Evolutionary conservation across 2,113 vertebrate genomes (phyloP).

Genomic region (Thunnus thynnus): DNA sequence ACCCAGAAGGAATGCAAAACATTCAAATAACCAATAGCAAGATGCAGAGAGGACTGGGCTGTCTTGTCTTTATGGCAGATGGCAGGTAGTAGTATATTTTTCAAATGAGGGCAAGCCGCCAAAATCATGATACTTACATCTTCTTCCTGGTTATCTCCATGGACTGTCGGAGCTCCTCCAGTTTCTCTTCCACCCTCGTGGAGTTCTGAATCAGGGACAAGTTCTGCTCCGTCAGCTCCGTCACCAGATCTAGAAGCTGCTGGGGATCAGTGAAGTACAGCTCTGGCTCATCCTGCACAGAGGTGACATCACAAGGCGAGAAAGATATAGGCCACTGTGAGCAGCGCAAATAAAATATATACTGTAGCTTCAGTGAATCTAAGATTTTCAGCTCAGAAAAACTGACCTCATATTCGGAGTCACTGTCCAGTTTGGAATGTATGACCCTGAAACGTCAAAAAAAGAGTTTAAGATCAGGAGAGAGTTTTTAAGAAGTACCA

Average conservation of each 20-base stretch:
- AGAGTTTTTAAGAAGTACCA: background rate
- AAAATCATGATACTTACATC: constrained; percentile 81
- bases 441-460: constrained; percentile 55
- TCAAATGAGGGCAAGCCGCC: background rate
- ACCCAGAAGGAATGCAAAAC: no score
- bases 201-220: constrained; percentile 90
- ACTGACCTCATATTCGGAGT: constrained; percentile 80
- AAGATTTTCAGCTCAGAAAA: background rate
- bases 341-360: background rate
- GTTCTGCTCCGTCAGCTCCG: constrained; percentile 90
- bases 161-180: constrained; percentile 83
- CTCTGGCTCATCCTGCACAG: constrained; percentile 83
- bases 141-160: constrained; percentile 80
- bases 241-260: constrained; percentile 89
- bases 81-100: no score
- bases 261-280: constrained; percentile 93
- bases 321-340: background rate
- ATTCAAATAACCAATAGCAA: background rate
- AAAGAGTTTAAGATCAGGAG: background rate
- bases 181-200: constrained; percentile 84
- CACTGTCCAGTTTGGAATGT: constrained; percentile 26
- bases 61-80: no score
- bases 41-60: background rate
- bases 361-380: background rate
- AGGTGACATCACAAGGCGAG: background rate